phyloP scores from a whole-genome alignment of 2,888 invertebrate species.

The Mythimna ferrago region DNA sequence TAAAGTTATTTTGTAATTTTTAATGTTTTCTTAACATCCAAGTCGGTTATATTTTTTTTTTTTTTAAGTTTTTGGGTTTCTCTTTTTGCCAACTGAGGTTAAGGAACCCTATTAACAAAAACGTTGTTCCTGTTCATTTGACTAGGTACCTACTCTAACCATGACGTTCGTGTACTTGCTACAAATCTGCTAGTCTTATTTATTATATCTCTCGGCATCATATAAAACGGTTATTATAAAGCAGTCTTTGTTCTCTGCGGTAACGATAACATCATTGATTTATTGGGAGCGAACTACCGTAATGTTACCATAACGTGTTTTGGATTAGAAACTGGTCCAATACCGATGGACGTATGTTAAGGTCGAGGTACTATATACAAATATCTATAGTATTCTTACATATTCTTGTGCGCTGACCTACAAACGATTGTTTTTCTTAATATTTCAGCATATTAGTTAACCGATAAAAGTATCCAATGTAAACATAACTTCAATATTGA shows the following conservation, averaged over 20 bases:
- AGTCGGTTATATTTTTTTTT: too few species aligned
- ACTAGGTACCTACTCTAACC: not conserved
- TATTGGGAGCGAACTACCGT: constrained; percentile 56
- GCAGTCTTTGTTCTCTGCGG: constrained; percentile 42
- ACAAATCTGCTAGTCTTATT: constrained; percentile 1
- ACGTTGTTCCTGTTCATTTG: not conserved
- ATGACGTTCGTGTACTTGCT: not conserved
- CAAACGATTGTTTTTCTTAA: too few species aligned
- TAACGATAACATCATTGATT: constrained; percentile 52
- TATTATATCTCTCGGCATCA: not conserved
- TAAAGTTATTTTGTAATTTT: too few species aligned
- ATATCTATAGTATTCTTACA: too few species aligned
- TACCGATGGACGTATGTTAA: constrained; percentile 27
- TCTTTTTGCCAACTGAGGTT: too few species aligned
- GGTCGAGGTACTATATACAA: constrained; percentile 21
- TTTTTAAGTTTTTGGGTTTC: too few species aligned
- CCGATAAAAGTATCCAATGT: too few species aligned
- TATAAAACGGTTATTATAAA: constrained; percentile 22
- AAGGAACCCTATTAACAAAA: not conserved
- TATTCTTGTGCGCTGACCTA: too few species aligned
- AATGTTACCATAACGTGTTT: constrained; percentile 53
- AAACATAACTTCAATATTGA: too few species aligned
- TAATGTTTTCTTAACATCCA: too few species aligned
- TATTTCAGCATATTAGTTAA: too few species aligned
- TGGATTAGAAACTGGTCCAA: constrained; percentile 44